Conservation (phyloP, 2,888 invertebrate genomes). For the Germaria angustata region DNA sequence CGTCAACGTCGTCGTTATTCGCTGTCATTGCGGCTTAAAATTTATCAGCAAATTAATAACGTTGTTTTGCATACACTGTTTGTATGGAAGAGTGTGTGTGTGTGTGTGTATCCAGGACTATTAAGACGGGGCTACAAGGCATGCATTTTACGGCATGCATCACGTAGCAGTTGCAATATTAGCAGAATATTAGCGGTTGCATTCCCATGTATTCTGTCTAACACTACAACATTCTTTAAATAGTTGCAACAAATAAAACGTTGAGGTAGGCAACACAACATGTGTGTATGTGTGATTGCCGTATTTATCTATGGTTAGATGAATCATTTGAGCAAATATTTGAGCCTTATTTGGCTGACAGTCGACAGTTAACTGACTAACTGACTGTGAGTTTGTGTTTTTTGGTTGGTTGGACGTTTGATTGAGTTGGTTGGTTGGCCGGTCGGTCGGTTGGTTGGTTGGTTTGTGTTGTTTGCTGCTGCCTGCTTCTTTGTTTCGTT, state of each 20-base stretch:
- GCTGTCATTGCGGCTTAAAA: slow-evolving; percentile 66
- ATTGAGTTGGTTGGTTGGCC: slow-evolving; percentile 4
- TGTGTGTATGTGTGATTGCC: not conserved
- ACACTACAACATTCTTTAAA: slow-evolving; percentile 51
- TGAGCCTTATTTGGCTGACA: slow-evolving; percentile 46
- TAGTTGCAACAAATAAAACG: slow-evolving; percentile 41
- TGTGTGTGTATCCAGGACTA: not conserved
- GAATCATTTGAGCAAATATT: slow-evolving; percentile 54
- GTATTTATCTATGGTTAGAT: slow-evolving; percentile 21
- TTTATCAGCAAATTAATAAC: slow-evolving; percentile 66
- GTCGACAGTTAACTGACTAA: slow-evolving; percentile 33
- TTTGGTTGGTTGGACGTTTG: slow-evolving; percentile 22
- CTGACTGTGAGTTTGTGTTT: slow-evolving; percentile 34
- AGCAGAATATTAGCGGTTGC: not conserved
- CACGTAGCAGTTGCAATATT: slow-evolving; percentile 1
- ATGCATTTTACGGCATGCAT: not conserved
- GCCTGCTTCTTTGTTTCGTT: slow-evolving; percentile 9
- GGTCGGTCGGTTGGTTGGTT: not conserved
- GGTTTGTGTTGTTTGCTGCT: not conserved
- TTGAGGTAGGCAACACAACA: slow-evolving; percentile 27
- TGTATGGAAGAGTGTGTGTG: not conserved
- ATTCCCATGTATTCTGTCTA: slow-evolving; percentile 26
- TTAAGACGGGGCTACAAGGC: not conserved
- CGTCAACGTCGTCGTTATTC: slow-evolving; percentile 65
- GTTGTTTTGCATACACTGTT: slow-evolving; percentile 52